A percentile compares a stretch with the other conserved stretches of the same genome.
Evolutionary conservation across 2,113 vertebrate species (phyloP).

Genomic region (Aythya baeri): DNA sequence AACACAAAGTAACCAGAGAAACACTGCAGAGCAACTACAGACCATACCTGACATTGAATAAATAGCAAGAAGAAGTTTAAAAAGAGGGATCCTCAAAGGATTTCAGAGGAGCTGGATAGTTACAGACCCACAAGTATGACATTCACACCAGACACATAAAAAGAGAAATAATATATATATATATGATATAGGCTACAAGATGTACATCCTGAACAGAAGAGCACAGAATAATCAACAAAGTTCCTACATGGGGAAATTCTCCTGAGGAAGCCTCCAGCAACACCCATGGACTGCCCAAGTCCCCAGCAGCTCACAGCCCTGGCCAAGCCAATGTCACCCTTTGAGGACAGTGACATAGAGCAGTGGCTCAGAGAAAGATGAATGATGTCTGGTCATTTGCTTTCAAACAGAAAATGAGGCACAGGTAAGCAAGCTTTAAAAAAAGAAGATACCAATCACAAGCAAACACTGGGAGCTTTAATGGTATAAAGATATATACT

Average conservation of each 20-base stretch:
- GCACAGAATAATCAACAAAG: neutral
- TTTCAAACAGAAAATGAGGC: neutral
- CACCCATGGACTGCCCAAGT: accelerated
- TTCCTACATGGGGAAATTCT: accelerated
- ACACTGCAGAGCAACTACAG: accelerated
- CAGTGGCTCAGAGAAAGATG: accelerated
- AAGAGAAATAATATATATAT: neutral
- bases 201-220: neutral
- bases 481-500: neutral
- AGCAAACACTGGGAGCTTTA: neutral
- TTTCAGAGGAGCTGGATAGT: neutral
- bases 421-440: neutral
- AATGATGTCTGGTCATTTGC: accelerated
- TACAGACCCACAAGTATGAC: neutral
- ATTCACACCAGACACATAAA: neutral
- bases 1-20: neutral
- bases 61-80: neutral
- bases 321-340: accelerated
- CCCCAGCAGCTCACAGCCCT: accelerated
- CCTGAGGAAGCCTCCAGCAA: accelerated
- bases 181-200: accelerated
- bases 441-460: neutral
- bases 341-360: accelerated
- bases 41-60: accelerated
- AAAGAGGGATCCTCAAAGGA: accelerated